phyloP scores from a whole-genome alignment of 2,888 invertebrate genomes.

The Criorhina ranunculi region DNA sequence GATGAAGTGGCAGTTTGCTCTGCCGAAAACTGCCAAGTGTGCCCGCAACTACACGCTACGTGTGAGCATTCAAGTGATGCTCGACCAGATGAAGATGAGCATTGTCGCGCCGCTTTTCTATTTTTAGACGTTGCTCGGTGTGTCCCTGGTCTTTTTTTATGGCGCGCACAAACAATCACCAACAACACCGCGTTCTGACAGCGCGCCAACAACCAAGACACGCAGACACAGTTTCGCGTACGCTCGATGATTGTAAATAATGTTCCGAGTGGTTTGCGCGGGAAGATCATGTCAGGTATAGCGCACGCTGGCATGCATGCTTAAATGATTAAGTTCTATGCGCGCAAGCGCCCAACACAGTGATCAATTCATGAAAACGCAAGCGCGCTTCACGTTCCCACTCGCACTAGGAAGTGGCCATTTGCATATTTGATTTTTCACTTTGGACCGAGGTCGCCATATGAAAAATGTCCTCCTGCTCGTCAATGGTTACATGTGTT shows the following conservation, averaged over 20 bases:
- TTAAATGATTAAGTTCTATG: constrained; percentile 65
- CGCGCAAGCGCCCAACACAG: constrained; percentile 39
- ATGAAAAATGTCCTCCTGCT: constrained; percentile 74
- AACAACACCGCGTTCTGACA: constrained; percentile 45
- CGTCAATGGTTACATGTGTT: constrained; percentile 70
- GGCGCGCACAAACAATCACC: constrained; percentile 15
- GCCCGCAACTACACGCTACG: background rate
- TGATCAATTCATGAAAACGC: constrained; percentile 64
- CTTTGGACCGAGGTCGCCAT: constrained; percentile 56
- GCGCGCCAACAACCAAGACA: constrained; percentile 44
- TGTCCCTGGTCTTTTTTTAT: background rate
- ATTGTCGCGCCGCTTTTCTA: constrained; percentile 51
- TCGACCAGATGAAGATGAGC: constrained; percentile 47
- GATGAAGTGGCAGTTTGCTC: constrained; percentile 39
- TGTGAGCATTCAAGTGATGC: constrained; percentile 35
- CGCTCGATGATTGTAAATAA: constrained; percentile 63
- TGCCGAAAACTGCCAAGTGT: constrained; percentile 28
- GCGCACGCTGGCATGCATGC: constrained; percentile 52
- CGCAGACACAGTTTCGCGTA: constrained; percentile 46
- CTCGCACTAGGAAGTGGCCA: constrained; percentile 66
- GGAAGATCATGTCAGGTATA: constrained; percentile 66
- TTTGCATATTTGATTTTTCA: constrained; percentile 76
- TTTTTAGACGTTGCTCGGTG: constrained; percentile 8
- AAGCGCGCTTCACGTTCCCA: constrained; percentile 55
- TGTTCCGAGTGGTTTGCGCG: constrained; percentile 54